Conservation (phyloP, 2,797 vertebrate species). For the Rhodeus uyekii region DNA sequence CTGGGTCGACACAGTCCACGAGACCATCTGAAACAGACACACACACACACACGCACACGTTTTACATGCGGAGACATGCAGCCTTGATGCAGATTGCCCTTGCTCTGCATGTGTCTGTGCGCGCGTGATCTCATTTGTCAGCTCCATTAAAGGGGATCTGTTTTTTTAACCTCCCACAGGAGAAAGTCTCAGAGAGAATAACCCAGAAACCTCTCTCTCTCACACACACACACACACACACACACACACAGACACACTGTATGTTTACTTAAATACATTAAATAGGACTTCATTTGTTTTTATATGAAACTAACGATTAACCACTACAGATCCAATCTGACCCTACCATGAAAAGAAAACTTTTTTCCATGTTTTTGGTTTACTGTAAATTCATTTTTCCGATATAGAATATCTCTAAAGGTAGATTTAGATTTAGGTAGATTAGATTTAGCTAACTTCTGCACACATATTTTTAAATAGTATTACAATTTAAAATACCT, state of each 20-base stretch:
- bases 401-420: background rate
- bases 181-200: conserved; percentile 49
- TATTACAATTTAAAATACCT: background rate
- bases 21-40: conserved; percentile 79
- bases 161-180: conserved; percentile 55
- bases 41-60: conserved; percentile 31
- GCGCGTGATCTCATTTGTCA: conserved; percentile 44
- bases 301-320: background rate
- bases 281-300: background rate
- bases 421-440: too few species aligned
- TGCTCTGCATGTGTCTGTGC: conserved; percentile 32
- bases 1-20: conserved; percentile 86
- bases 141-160: conserved; percentile 44
- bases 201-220: conserved; percentile 44
- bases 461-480: too few species aligned
- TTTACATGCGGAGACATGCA: conserved; percentile 32
- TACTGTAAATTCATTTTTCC: too few species aligned
- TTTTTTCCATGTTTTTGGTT: background rate
- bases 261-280: background rate
- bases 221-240: conserved; percentile 13
- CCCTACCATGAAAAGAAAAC: background rate
- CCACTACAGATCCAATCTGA: background rate
- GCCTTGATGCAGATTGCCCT: conserved; percentile 30
- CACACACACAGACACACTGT: conserved; percentile 1
- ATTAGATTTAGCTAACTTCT: too few species aligned